Evolutionary conservation across 1,140 invertebrate species (phyloP), one percentile per base, ranked within the genome.

Genomic region (Drosophila malerkotliana): DNA sequence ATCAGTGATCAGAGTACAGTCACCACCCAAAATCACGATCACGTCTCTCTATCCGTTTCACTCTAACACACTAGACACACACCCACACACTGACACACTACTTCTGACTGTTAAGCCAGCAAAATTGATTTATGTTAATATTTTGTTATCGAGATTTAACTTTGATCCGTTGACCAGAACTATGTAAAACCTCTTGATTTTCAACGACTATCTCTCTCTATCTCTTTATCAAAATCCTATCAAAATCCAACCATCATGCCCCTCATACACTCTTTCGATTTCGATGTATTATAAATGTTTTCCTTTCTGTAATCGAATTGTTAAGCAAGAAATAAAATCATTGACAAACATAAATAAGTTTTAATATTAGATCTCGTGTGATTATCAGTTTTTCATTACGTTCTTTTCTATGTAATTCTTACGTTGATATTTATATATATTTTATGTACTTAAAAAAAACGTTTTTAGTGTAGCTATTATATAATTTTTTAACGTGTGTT

Each of bases 351-450:
- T 26, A 77, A 69, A 34, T 77, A 77, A 77, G 75, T 72, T 71
- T 69, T 72, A 72, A 60, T 62, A 37, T 77, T 76, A 77, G 73
- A 77, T 76, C 75, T 77, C 73, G 73, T 69, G 73, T 77, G 56
- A 77, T 77, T 71, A 60, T 78, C 74, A 52, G 57, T 56, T 44
- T 78, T 72, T 39, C 47, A 24, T 54, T 58, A 64, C 37, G 39
- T 67, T 57, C 49, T 54, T 49, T 41, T 77, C 72, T 71, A 52
- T 77, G 45, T 76, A 54, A 55, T 62, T 52, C 51, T 39, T 66
- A 74, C 54, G 61, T 75, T 75, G 63, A 66, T 73, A 66, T 75
- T 74, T 76, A 76, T 60, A 28, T 24, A 39, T 24, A 39, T 68
- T 67, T 76, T 67, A 54, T 76, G 74, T 76, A 68, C 56, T 76